Evolutionary conservation across 2,113 vertebrate genomes (phyloP).

Genomic region (Archocentrus centrarchus): DNA sequence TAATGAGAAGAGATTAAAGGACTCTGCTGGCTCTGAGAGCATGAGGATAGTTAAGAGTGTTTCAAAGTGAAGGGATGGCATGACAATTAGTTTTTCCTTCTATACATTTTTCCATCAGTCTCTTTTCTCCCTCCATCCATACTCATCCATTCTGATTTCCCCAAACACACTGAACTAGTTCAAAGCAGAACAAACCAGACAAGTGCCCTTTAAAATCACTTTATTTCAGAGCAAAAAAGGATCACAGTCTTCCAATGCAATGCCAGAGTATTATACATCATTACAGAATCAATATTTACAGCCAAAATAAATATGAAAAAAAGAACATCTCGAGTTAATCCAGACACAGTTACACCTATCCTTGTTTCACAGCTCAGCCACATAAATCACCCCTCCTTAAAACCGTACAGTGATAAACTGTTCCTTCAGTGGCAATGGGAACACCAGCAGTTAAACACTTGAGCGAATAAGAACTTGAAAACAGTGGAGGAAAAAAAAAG

Average conservation of each 20-base stretch:
- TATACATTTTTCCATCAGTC: background rate
- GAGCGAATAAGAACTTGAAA: conserved; percentile 26
- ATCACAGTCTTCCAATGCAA: conserved; percentile 71
- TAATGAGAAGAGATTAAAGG: conserved; percentile 61
- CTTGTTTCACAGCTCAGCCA: conserved; percentile 49
- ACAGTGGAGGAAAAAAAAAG: background rate
- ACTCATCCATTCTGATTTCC: background rate
- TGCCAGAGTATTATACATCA: conserved; percentile 66
- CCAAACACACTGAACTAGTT: background rate
- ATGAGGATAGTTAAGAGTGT: background rate
- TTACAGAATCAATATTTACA: conserved; percentile 80
- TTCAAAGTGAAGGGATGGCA: conserved; percentile 16
- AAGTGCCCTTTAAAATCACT: conserved; percentile 75
- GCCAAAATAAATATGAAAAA: conserved; percentile 78
- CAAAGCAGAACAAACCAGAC: conserved; percentile 43
- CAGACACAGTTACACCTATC: conserved; percentile 42
- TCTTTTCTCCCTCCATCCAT: background rate
- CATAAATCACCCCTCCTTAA: background rate
- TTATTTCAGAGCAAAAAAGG: conserved; percentile 81
- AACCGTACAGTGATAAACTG: conserved; percentile 15
- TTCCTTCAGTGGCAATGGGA: conserved; percentile 1
- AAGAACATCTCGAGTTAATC: conserved; percentile 48
- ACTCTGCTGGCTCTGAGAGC: background rate
- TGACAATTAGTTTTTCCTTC: background rate
- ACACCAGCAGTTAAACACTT: conserved; percentile 57